These are phyloP conservation scores for Atractosteus spatula DNA, from an alignment of 2,113 vertebrate species.

Conservation along the genomic window DNA sequence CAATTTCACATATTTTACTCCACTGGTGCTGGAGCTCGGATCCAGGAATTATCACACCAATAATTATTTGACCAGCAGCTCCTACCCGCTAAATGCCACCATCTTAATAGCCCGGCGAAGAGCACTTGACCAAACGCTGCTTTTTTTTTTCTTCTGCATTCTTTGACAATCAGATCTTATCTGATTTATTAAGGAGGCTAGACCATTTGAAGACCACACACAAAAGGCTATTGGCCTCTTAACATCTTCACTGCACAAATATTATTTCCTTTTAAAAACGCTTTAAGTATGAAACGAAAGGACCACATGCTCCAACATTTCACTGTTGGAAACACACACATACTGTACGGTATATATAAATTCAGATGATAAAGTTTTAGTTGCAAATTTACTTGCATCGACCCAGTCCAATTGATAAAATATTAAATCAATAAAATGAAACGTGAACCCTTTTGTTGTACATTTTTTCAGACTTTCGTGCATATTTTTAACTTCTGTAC, in stretches of 20 bases:
- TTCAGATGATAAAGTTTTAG: no score
- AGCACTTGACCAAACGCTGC: background rate
- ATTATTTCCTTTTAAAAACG: no score
- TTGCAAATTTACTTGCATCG: no score
- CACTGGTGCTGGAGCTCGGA: constrained; percentile 16
- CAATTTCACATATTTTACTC: constrained; percentile 7
- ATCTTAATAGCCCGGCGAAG: background rate
- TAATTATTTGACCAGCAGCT: constrained; percentile 6
- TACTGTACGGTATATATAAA: no score
- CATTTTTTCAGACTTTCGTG: no score
- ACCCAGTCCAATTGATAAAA: no score
- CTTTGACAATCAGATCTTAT: background rate
- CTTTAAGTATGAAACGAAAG: no score
- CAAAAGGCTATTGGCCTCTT: background rate
- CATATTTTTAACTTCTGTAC: no score
- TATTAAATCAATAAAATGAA: no score
- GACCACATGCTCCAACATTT: no score
- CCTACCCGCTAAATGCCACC: background rate
- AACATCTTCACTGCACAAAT: background rate
- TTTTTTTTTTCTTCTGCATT: background rate
- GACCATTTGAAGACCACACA: constrained; percentile 13
- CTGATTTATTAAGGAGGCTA: background rate
- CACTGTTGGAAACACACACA: no score
- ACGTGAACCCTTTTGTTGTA: no score
- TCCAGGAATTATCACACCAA: constrained; percentile 15